Percentiles rank a stretch among this genome's conserved stretches.
Conservation (phyloP, 53 echinoderm and acorn worm genomes). For the Crossaster papposus region DNA sequence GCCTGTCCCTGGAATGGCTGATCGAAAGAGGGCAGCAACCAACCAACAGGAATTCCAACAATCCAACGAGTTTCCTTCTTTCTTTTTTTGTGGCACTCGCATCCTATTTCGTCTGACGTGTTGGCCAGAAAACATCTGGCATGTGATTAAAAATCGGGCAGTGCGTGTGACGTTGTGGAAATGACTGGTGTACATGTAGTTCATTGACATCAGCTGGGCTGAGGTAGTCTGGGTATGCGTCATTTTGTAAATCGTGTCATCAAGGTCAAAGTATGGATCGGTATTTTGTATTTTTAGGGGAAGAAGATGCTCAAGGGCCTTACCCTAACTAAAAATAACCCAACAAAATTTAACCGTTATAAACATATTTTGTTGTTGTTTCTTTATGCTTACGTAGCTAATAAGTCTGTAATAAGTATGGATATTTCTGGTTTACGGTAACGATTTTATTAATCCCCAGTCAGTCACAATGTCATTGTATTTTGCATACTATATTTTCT, state of each 20-base stretch:
- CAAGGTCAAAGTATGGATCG: not conserved
- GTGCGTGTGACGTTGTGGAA: conserved; percentile 14
- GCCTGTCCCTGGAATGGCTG: not conserved
- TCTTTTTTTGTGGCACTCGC: not conserved
- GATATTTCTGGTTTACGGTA: too few relatives aligned
- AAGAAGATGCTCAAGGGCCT: too few relatives aligned
- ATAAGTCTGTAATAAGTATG: too few relatives aligned
- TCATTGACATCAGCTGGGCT: not conserved
- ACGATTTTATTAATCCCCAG: too few relatives aligned
- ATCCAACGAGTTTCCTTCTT: conserved; percentile 29
- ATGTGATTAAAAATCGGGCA: not conserved
- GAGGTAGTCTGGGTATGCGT: not conserved
- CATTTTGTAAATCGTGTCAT: not conserved
- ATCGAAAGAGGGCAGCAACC: not conserved
- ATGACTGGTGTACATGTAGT: not conserved
- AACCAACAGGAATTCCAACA: conserved; percentile 49
- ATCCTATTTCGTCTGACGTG: conserved; percentile 30
- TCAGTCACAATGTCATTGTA: too few relatives aligned
- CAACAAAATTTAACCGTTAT: too few relatives aligned
- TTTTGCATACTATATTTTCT: too few relatives aligned
- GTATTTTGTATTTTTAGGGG: not conserved
- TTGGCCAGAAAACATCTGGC: not conserved
- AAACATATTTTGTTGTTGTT: too few relatives aligned
- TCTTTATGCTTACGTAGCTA: too few relatives aligned
- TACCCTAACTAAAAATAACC: too few relatives aligned